These are phyloP conservation scores for Cryptoprocta ferox DNA, from an alignment of 2,797 vertebrate species.

Conservation along the genomic window DNA sequence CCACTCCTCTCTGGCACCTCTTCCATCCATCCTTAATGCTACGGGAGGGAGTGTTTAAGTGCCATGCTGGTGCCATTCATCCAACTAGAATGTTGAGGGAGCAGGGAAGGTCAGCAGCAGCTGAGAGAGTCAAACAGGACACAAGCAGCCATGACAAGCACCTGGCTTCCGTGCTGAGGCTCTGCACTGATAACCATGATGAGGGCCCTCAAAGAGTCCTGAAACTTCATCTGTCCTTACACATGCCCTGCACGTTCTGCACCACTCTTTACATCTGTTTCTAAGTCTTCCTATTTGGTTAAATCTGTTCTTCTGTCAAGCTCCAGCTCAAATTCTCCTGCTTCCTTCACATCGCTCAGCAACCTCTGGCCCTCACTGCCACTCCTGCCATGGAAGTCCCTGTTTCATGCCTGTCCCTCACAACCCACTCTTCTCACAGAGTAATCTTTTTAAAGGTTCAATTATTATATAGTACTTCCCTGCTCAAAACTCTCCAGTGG, in stretches of 20 bases:
- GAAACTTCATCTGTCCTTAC: not conserved
- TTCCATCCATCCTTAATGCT: not conserved
- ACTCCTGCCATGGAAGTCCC: not conserved
- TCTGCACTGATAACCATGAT: not conserved
- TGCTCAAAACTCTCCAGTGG: not conserved
- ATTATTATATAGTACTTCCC: not conserved
- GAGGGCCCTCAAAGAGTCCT: not conserved
- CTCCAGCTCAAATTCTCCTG: not conserved
- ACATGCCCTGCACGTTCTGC: not conserved
- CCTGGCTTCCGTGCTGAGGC: not conserved
- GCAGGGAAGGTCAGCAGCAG: too few relatives aligned
- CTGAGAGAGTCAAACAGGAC: not conserved
- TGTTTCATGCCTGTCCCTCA: not conserved
- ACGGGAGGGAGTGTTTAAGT: not conserved
- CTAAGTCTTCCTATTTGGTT: not conserved
- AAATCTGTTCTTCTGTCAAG: not conserved
- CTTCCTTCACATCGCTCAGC: not conserved
- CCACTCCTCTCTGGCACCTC: not conserved
- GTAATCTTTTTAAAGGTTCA: not conserved
- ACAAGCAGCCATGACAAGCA: too few relatives aligned
- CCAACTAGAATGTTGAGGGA: not conserved
- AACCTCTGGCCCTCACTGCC: rapidly evolving
- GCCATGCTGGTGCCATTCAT: too few relatives aligned
- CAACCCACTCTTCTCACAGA: not conserved
- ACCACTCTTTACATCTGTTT: not conserved